Evolutionary conservation across 2,797 vertebrate genomes (phyloP).

Genomic region (Epinephelus coioides): DNA sequence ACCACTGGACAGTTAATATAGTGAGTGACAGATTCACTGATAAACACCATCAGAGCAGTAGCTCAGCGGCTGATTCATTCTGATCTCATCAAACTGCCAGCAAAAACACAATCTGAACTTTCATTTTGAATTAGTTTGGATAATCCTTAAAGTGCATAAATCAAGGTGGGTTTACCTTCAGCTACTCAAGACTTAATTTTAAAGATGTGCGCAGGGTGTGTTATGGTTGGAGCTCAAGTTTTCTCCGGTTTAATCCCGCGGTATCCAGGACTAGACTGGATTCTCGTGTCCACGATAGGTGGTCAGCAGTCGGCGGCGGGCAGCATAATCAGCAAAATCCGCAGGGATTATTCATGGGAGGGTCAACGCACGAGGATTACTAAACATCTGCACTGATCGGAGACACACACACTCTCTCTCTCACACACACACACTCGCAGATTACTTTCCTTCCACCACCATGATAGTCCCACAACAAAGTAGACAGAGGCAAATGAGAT

Average conservation of each 20-base stretch:
- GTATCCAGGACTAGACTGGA: constrained; percentile 32
- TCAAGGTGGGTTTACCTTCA: background rate
- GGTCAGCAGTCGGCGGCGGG: constrained; percentile 48
- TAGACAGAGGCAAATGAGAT: constrained; percentile 65
- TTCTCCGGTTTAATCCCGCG: constrained; percentile 24
- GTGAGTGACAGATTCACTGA: constrained; percentile 63
- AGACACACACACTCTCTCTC: constrained; percentile 18
- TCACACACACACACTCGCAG: constrained; percentile 19
- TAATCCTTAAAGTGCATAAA: background rate
- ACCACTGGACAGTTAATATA: background rate
- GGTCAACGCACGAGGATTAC: constrained; percentile 76
- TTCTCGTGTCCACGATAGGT: constrained; percentile 43
- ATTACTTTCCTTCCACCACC: constrained; percentile 64
- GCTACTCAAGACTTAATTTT: background rate
- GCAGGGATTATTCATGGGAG: constrained; percentile 78
- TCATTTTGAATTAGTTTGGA: background rate
- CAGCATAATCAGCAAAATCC: constrained; percentile 76
- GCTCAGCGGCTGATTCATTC: constrained; percentile 10
- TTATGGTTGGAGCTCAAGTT: background rate
- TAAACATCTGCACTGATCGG: constrained; percentile 82
- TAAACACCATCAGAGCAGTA: constrained; percentile 32
- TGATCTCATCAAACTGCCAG: background rate
- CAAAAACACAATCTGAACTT: background rate
- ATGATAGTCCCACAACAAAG: constrained; percentile 73
- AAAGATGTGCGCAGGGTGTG: background rate